A percentile compares a stretch with the other conserved stretches of the same genome.
phyloP scores from a whole-genome alignment of 2,113 vertebrate genomes.

The Donacobius atricapilla region DNA sequence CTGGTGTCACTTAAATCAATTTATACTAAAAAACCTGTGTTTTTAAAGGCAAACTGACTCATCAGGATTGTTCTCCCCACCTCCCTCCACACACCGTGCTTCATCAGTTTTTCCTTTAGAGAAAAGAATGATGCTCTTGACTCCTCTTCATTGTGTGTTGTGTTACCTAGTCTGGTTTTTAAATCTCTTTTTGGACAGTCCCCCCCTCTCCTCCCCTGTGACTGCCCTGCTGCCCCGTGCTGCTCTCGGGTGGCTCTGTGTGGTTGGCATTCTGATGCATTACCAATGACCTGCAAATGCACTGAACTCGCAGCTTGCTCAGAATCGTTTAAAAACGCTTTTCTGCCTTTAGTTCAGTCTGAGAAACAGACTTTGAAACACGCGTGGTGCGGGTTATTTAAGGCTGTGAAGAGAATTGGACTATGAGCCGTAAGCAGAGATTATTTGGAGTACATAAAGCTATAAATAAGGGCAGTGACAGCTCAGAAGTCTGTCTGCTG shows the following conservation, averaged over 20 bases:
- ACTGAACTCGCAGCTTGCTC: background rate
- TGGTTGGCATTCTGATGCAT: background rate
- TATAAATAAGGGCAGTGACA: background rate
- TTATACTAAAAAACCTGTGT: background rate
- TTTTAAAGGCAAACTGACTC: background rate
- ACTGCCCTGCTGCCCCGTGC: background rate
- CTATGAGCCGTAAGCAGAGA: background rate
- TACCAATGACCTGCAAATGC: background rate
- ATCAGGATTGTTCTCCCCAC: background rate
- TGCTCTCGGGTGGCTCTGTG: background rate
- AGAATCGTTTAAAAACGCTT: background rate
- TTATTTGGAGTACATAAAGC: background rate
- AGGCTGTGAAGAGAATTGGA: background rate
- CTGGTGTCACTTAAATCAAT: background rate
- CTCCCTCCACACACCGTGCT: background rate
- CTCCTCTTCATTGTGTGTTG: background rate
- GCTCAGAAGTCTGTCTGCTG: background rate
- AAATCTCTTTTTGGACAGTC: background rate
- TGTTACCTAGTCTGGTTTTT: background rate
- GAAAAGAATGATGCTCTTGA: background rate
- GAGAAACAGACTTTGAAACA: background rate
- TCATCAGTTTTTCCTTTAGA: background rate
- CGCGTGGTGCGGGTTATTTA: background rate
- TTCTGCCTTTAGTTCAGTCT: background rate
- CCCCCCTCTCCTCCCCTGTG: background rate